A percentile compares a stretch with the other conserved stretches of the same genome.
phyloP scores from a whole-genome alignment of 2,113 vertebrate species.

The Salvelinus sp. region DNA sequence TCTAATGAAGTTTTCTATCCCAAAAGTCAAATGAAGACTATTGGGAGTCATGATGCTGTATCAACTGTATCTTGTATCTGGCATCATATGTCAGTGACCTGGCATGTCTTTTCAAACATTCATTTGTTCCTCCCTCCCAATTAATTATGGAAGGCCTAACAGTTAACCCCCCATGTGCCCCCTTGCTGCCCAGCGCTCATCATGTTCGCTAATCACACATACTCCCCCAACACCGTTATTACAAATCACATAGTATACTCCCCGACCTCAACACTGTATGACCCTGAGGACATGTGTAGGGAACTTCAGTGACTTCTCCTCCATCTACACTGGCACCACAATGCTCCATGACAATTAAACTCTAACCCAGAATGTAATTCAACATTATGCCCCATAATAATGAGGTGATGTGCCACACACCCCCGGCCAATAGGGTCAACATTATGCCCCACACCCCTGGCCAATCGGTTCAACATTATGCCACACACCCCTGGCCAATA shows the following conservation, averaged over 20 bases:
- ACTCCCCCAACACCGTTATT: constrained; percentile 29
- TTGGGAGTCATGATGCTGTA: constrained; percentile 30
- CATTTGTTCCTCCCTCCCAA: constrained; percentile 49
- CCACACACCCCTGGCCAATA: too few species aligned
- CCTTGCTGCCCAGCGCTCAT: constrained; percentile 31
- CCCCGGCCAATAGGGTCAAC: too few species aligned
- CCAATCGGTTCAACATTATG: too few species aligned
- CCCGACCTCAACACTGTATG: constrained; percentile 26
- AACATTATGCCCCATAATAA: not conserved
- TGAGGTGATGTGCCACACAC: too few species aligned
- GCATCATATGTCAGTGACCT: not conserved
- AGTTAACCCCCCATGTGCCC: constrained; percentile 52
- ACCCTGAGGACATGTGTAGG: constrained; percentile 50
- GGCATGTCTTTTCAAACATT: constrained; percentile 47
- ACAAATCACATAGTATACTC: too few species aligned
- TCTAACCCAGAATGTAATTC: not conserved
- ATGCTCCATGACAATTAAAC: constrained; percentile 14
- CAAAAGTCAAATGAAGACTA: constrained; percentile 38
- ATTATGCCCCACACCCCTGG: too few species aligned
- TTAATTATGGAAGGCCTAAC: constrained; percentile 63
- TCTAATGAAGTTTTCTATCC: not conserved
- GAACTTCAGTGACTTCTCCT: constrained; percentile 34
- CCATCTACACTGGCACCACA: not conserved
- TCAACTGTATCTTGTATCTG: constrained; percentile 43
- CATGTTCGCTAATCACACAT: constrained; percentile 56